Evolutionary conservation across 1,140 invertebrate species (phyloP), one percentile per base, ranked within the genome.

Genomic region (Hypsibius dujardini): DNA sequence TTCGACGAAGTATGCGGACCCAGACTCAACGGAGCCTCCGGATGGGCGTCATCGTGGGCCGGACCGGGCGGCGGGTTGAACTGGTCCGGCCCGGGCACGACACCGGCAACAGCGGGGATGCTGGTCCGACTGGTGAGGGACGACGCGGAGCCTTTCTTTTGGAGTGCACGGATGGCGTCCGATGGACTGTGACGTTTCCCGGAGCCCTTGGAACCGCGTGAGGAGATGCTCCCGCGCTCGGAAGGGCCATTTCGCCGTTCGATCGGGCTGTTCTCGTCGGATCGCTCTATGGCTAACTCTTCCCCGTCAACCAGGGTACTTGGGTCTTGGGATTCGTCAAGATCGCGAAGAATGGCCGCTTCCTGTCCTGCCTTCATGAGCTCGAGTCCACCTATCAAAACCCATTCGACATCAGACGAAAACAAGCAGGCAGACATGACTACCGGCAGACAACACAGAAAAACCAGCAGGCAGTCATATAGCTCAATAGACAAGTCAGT

Each of bases 251-350:
- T 42, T 73, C 72, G 12, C 71, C 71, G 50, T 3, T 15, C 70
- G 59, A 73, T 70, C 50, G 77, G 76, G 40, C 76, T 76, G n/a
- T 78, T 76, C 69, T 79, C 78, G n/a, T 78, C 78, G 72, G 80
- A 77, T 40, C 80, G 78, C 71, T 75, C 76, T 46, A 70, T 71
- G 40, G 77, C 76, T 12, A 80, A 75, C 40, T 79, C 76, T 73
- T 81, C 79, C 3, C 62, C 62, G 62, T 67, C 62, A 3, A 67
- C 42, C 62, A 67, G 12, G 3, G 62, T 67, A 12, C 12, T 15
- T 1, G 80, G 77, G 47, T 82, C 80, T 72, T 82, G 79, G 15
- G 76, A 72, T 47, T 82, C 81, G 62, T 76, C 76, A 47, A 82
- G 80, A 71, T 83, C 82, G 12, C 62, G 62, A 12, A 77, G 76